Base-by-base conservation (phyloP, 2,797 vertebrate genomes). In the Chelmon rostratus region DNA sequence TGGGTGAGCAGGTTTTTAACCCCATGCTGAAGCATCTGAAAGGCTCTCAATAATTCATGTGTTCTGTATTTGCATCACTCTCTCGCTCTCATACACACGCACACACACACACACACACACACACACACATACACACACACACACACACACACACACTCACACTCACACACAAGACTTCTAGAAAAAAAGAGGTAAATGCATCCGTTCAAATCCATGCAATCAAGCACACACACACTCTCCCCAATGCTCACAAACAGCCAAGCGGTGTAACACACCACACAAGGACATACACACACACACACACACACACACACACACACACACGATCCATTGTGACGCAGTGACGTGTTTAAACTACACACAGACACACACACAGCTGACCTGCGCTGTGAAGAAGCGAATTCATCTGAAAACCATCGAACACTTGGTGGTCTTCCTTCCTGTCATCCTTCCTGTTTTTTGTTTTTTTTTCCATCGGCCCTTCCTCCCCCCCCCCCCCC, bases 21-120 rank as follows among this genome's bases (percentile, higher is more conserved):
- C 42, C 16, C 3, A 12, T 31, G 40, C 65, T 72, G 42, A 71
- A 84, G 61, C 68, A 33, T 73, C 67, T 75, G 38, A 89, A 64
- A 76, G 74, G 66, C 56, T 38, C 83, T 92, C 64, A 90, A 89
- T 91, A 85, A 90, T 90, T 87, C 50, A 91, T 78, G 52, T 50
- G n/a, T 63, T 80, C 33, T 75, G 61, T 37, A 68, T 80, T 76
- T 85, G 68, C 76, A 64, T 78, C 62, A 38, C 12, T 49, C 56
- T 3, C 37, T 25, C 59, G 21, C 21, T 12, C 25, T 12, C 58
- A 11, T 47, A 11, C 47, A n/a, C 72, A 5, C 35, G 52, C 72
- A 58, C 50, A 21, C 68, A n/a, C n/a, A 61, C 31, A 61, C 47
- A 62, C 47, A 23, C 49, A 7, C 58, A 11, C 47, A 11, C 47